Evolutionary conservation across 2,888 invertebrate species (phyloP), one percentile per base, ranked within the genome.

Genomic region (Plagodis dolabraria): DNA sequence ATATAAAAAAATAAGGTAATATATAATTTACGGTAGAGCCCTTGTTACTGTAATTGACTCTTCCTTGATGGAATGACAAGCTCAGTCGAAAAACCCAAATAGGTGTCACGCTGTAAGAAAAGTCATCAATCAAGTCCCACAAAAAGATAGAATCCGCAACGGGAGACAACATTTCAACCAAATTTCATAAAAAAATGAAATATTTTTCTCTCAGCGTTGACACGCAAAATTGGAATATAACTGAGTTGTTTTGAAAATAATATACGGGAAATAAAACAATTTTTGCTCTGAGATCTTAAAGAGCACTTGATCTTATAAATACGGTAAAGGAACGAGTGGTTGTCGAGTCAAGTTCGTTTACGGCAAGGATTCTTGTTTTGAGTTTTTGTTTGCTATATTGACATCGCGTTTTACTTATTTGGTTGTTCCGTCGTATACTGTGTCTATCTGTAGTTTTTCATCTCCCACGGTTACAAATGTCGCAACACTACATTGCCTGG

Each of bases 101-200:
- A 83, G 81, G 75, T 80, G 86, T 85, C 85, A 79, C 80, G 70
- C 67, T 77, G 75, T 79, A 79, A 81, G 83, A 82, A 83, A 85
- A 82, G 74, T 83, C 86, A 90, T 89, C 86, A 87, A 88, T 90
- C 89, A 89, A 80, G 78, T 60, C 76, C 65, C 70, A 79, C 78
- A 83, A 83, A 85, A 87, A 85, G 77, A 74, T 80, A 71, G 77
- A 83, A 80, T 77, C 75, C 81, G 75, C 80, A 70, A 72, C 74
- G 75, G 74, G 82, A 75, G 79, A 77, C 76, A 80, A 77, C 76
- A 80, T 79, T 76, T 79, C 77, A 70, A 71, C 75, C 71, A 75
- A 75, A 72, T 66, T 82, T 82, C 76, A 72, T 76, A 80, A 82
- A 82, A 22, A 80, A 85, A 80, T 71, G 63, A 70, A 74, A 74